Base-by-base conservation (phyloP, 2,797 vertebrate species). In the Scleropages formosus region DNA sequence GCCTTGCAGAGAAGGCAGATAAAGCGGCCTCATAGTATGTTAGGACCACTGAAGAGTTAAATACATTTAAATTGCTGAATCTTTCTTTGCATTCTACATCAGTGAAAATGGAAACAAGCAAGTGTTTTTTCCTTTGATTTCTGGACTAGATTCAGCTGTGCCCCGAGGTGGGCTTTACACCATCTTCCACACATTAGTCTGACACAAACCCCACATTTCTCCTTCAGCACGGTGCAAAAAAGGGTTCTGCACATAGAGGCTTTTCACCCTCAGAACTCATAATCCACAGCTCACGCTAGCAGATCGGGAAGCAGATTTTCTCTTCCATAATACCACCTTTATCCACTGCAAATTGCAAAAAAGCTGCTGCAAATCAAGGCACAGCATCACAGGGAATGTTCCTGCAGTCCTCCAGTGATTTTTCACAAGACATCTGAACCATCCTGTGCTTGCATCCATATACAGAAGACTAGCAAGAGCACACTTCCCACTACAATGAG, bases 11-110 rank as follows among this genome's bases (percentile, higher is more conserved):
- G 78, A 46, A 73, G 61, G 64, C 75, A 74, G 79, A 78, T 82
- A 79, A 78, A 78, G 47, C 47, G 75, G 64, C 73, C 79, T 83
- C 71, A 59, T 78, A 77, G 56, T 75, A 75, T 76, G 72, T 80
- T 78, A 84, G 75, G 75, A 72, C 83, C 82, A 82, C 84, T 86
- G 83, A 82, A 82, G 82, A 84, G 78, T 80, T 81, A 80, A 82
- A 78, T 80, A 77, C 75, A 75, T 81, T 80, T 77, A 73, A 74
- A 77, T 75, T 74, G 69, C 78, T 56, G 60, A 79, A 44, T 80
- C 76, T 76, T 79, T 65, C 72, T 77, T 68, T 22, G 77, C 75
- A 56, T 64, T 63, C 58, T 22, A 67, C 64, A 61, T 77, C 49
- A 73, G 62, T 26, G 12, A 67, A 72, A 58, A 16, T 26, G 69